These are phyloP conservation scores for Lasioglossum morio DNA, from an alignment of 2,888 invertebrate species.

Conservation along the genomic window DNA sequence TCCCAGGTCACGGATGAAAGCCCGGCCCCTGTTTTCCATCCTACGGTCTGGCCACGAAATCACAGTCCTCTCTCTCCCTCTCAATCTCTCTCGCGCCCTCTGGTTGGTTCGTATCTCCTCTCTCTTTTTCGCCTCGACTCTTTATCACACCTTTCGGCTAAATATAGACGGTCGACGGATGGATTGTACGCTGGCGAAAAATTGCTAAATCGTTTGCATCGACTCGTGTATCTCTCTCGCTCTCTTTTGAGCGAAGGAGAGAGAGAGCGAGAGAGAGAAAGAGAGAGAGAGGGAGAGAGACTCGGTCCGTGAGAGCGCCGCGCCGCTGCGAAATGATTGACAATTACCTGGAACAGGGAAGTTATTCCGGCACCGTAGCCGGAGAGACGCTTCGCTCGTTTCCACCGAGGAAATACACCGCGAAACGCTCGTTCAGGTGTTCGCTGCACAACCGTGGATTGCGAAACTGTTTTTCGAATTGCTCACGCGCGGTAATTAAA, in stretches of 20 bases:
- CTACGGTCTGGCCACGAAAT: slow-evolving; percentile 61
- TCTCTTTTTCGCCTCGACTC: slow-evolving; percentile 21
- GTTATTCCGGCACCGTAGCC: background rate
- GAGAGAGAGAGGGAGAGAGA: background rate
- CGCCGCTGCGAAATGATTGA: slow-evolving; percentile 32
- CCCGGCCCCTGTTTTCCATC: slow-evolving; percentile 66
- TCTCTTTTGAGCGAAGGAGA: background rate
- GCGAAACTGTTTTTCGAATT: slow-evolving; percentile 4
- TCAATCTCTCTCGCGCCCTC: background rate
- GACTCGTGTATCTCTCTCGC: background rate
- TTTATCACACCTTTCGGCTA: slow-evolving; percentile 52
- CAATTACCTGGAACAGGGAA: slow-evolving; percentile 20
- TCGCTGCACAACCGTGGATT: background rate
- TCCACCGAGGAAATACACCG: slow-evolving; percentile 5
- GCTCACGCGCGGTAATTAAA: background rate
- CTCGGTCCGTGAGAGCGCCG: slow-evolving; percentile 10
- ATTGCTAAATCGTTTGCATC: slow-evolving; percentile 46
- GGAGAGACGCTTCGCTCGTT: slow-evolving; percentile 4
- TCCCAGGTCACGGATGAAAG: slow-evolving; percentile 79
- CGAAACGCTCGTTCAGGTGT: background rate
- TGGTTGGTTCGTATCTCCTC: background rate
- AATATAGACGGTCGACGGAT: slow-evolving; percentile 46
- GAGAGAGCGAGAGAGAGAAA: too few relatives aligned
- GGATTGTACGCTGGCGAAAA: slow-evolving; percentile 40
- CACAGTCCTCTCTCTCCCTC: slow-evolving; percentile 30